Percentiles rank a stretch among this genome's conserved stretches.
Conservation (phyloP, 2,888 invertebrate genomes). For the Plebejus argus region DNA sequence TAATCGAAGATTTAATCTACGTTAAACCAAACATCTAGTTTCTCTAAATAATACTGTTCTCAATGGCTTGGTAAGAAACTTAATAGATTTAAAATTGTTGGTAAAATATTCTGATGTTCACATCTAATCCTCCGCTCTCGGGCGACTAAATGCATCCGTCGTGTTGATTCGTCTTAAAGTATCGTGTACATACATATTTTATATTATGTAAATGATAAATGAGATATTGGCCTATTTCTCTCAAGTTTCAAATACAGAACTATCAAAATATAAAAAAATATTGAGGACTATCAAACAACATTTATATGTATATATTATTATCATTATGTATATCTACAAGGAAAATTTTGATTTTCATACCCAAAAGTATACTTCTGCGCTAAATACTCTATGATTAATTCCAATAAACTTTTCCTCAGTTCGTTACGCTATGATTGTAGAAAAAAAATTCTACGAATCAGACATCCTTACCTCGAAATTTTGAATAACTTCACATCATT, state of each 20-base stretch:
- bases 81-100: constrained; percentile 65
- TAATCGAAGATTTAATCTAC: constrained; percentile 70
- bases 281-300: constrained; percentile 81
- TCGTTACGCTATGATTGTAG: constrained; percentile 64
- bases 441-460: constrained; percentile 62
- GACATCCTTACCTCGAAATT: constrained; percentile 53
- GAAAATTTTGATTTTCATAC: constrained; percentile 71
- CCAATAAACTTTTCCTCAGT: constrained; percentile 63
- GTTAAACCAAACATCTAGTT: constrained; percentile 71
- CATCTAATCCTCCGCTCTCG: constrained; percentile 54
- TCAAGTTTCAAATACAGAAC: constrained; percentile 79
- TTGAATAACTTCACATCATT: constrained; percentile 61
- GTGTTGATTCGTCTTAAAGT: constrained; percentile 67
- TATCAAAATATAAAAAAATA: constrained; percentile 83
- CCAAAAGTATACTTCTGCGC: constrained; percentile 76
- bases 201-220: constrained; percentile 70
- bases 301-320: constrained; percentile 78
- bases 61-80: constrained; percentile 80
- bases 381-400: constrained; percentile 69
- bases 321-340: constrained; percentile 78
- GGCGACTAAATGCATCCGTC: constrained; percentile 78
- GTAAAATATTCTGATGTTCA: constrained; percentile 56
- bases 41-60: constrained; percentile 80
- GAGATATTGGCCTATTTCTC: constrained; percentile 77
- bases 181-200: constrained; percentile 63